Percentiles rank a stretch among this genome's conserved stretches.
These are phyloP conservation scores for Lottia gigantea DNA, from an alignment of 2,888 invertebrate genomes.

Conservation along the genomic window DNA sequence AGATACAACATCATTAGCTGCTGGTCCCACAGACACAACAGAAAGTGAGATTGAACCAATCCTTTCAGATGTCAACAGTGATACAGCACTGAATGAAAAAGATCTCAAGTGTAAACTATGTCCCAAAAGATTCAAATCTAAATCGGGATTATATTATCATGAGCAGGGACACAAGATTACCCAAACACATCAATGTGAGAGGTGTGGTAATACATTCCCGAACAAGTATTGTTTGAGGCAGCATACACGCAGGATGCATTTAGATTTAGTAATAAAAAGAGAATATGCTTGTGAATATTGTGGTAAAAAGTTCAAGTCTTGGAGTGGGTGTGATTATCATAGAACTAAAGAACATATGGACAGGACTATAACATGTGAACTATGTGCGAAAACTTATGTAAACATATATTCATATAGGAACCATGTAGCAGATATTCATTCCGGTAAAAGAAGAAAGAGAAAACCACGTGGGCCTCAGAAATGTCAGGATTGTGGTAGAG, in stretches of 20 bases:
- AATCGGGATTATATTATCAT: constrained; percentile 2
- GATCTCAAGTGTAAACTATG: background rate
- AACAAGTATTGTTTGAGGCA: background rate
- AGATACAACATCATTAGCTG: no score
- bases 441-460: background rate
- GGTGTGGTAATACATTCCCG: background rate
- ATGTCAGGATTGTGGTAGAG: background rate
- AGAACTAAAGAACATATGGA: background rate
- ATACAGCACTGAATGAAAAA: background rate
- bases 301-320: background rate
- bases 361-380: background rate
- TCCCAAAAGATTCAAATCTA: background rate
- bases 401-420: background rate
- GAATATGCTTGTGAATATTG: background rate
- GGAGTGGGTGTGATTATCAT: background rate
- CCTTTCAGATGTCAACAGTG: background rate
- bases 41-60: background rate
- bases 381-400: background rate
- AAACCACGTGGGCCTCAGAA: background rate
- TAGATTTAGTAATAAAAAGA: background rate
- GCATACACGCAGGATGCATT: background rate
- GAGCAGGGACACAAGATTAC: background rate
- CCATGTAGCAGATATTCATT: background rate
- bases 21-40: background rate
- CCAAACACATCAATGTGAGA: background rate